These are phyloP conservation scores for Abrostola triplasia DNA, from an alignment of 2,888 invertebrate species.

Conservation along the genomic window DNA sequence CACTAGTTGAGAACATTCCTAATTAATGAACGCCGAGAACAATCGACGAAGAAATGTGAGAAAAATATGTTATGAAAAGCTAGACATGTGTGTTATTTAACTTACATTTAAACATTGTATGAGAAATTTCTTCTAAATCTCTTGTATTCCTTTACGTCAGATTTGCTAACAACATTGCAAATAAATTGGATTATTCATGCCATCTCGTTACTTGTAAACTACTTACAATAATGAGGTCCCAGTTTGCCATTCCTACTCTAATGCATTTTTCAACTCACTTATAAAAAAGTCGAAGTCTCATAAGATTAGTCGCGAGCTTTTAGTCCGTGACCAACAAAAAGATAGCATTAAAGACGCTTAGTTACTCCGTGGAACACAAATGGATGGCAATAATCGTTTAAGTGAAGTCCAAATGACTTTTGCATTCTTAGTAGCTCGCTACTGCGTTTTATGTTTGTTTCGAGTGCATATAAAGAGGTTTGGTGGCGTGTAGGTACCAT, in stretches of 20 bases:
- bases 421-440: conserved; percentile 43
- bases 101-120: too few relatives aligned
- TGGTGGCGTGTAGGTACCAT: conserved; percentile 28
- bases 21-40: conserved; percentile 23
- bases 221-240: not conserved
- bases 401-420: conserved; percentile 37
- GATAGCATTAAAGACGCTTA: conserved; percentile 26
- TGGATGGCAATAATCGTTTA: conserved; percentile 42
- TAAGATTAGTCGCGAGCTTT: conserved; percentile 11
- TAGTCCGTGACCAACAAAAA: conserved; percentile 12
- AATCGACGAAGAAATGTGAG: too few relatives aligned
- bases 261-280: conserved; percentile 37
- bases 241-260: conserved; percentile 14
- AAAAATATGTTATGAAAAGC: too few relatives aligned
- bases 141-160: too few relatives aligned
- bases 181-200: too few relatives aligned
- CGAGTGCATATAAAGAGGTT: conserved; percentile 41
- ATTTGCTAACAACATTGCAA: too few relatives aligned
- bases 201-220: not conserved
- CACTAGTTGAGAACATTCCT: conserved; percentile 12
- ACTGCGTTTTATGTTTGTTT: conserved; percentile 49
- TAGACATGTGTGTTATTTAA: too few relatives aligned
- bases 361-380: conserved; percentile 40
- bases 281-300: conserved; percentile 24
- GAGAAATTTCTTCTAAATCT: too few relatives aligned